Percentiles rank a stretch among this genome's conserved stretches.
phyloP scores from a whole-genome alignment of 1,140 invertebrate genomes.

The Rhopalosiphum maidis region DNA sequence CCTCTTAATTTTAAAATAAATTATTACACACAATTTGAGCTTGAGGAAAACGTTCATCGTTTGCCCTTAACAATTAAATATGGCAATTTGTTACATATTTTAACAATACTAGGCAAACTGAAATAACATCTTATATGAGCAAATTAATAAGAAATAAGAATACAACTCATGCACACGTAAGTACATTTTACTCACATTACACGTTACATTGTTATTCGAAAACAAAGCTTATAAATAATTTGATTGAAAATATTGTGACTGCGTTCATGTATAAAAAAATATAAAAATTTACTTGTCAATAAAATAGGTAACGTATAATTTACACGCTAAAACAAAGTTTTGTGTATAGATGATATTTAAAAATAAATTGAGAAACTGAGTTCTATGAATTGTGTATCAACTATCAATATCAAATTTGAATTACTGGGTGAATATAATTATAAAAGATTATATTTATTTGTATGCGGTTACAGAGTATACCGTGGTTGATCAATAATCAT shows the following conservation, averaged over 20 bases:
- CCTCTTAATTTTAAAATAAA: not conserved
- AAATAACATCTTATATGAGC: conserved; percentile 13
- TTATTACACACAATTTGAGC: conserved; percentile 30
- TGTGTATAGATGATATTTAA: not conserved
- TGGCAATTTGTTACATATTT: conserved; percentile 26
- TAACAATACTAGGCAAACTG: not conserved
- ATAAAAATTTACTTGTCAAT: not conserved
- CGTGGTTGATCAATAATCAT: no score
- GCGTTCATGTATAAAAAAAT: not conserved
- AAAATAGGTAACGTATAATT: no score
- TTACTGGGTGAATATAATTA: no score
- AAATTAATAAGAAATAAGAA: not conserved
- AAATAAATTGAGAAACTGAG: not conserved
- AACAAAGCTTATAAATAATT: not conserved
- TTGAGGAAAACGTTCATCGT: not conserved
- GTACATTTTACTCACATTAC: not conserved
- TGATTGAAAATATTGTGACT: conserved; percentile 26
- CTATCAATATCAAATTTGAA: not conserved
- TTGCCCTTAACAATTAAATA: conserved; percentile 27
- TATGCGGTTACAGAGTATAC: not conserved
- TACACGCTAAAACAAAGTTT: no score
- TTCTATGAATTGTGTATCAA: not conserved
- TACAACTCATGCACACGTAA: not conserved
- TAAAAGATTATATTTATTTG: not conserved
- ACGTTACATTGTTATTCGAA: not conserved